Base-by-base conservation (phyloP, 2,113 vertebrate genomes). In the Mirounga angustirostris region DNA sequence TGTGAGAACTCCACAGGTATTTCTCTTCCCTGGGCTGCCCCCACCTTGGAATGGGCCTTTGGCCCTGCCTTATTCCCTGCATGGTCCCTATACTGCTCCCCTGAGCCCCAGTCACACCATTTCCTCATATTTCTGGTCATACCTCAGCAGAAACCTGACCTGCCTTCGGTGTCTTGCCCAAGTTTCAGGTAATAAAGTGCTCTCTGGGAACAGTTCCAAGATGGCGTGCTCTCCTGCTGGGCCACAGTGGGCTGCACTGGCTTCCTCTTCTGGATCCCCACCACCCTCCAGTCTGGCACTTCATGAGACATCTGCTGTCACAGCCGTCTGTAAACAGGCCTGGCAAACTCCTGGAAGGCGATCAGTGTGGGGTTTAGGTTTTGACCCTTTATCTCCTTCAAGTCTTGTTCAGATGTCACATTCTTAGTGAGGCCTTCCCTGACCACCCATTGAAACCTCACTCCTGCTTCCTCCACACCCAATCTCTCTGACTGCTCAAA, bases 301-400 rank as follows among this genome's bases (percentile, higher is more conserved):
- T 69, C n/a, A 12, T 0, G 0, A 58, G 13, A 28, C 26, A 21
- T n/a, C n/a, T 21, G 4, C 50, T 84, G 5, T 58, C 15, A 59
- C 0, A 0, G 14, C 1, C 14, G 0, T 58, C 56, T 54, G 1
- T n/a, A n/a, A 71, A 56, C 14, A 74, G 26, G 12, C 46, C 63
- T 73, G 40, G 33, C n/a, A 52, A 96, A 67, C 33, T 36, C 5
- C 50, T 26, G 8, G 61, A 71, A 65, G 73, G 40, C 30, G 22
- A 18, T 54, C 16, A 67, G 24, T 54, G 54, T 4, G 67, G 61
- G 6, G 10, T 65, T 87, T 59, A 40, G 10, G 6, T 69, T 63
- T 94, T 26, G 65, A 86, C 43, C 12, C 33, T 63, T 79, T 30
- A 19, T 14, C 16, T 80, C 10, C 63, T 97, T 78, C 26, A 73